Base-by-base conservation (phyloP, 2,888 invertebrate species). In the Melieria picta region DNA sequence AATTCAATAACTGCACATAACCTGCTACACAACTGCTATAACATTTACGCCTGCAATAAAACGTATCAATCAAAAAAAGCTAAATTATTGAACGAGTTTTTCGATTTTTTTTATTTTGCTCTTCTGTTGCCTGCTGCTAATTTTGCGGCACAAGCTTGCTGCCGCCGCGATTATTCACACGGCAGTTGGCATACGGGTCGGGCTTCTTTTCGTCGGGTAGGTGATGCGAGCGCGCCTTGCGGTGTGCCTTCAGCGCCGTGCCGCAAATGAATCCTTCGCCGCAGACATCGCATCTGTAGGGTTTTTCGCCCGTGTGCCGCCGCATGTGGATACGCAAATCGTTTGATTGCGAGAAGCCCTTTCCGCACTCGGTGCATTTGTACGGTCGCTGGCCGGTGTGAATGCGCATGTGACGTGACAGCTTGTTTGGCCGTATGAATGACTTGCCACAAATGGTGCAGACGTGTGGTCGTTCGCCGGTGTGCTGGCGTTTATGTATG, bases 241-340 rank as follows among this genome's bases (percentile, higher is more conserved):
- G 88, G 80, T 92, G 92, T 43, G 90, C 89, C 78, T 91, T 91
- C 52, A 92, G 81, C 30, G 89, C 89, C 7, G 89, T 89, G 1
- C 90, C 89, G 87, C 92, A 92, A 77, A 92, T 92, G 77, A 92
- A 93, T 16, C 91, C 88, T 42, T 91, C 91, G 0, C 91, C 90
- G 79, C 93, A 92, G 3, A 92, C 88, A 46, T 90, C 91, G 77
- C 92, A 93, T 16, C 89, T 89, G 77, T 90, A 91, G 0, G 90
- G 90, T 72, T 90, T 90, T 78, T 90, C 90, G 1, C 92, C 92
- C 0, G 92, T 92, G 79, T 92, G 93, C 0, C 92, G 87, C 0
- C 92, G 89, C 83, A 91, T 89, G 79, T 93, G 92, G 47, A 93
- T 84, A n/a, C 91, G 91, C 61, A 92, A 85, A 80, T 93, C 92